These are phyloP conservation scores for Tolypeutes matacus DNA, from an alignment of 2,797 vertebrate genomes.

Conservation along the genomic window DNA sequence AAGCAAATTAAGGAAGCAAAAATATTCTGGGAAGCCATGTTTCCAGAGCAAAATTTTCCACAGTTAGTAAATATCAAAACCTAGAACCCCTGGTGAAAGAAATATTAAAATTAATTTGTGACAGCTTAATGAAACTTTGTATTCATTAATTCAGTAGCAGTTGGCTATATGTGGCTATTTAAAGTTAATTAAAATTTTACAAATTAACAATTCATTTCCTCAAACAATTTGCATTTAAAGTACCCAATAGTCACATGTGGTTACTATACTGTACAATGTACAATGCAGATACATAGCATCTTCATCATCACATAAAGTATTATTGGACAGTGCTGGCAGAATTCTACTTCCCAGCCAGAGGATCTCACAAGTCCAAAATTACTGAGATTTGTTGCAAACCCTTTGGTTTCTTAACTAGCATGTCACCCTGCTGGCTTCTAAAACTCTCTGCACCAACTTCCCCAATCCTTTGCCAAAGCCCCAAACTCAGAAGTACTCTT, in stretches of 20 bases:
- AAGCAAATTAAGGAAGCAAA: slow-evolving; percentile 60
- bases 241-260: neutral
- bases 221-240: neutral
- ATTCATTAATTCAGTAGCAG: neutral
- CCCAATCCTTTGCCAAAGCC: neutral
- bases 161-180: neutral
- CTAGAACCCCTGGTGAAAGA: neutral
- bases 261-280: fast-evolving
- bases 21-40: slow-evolving; percentile 43
- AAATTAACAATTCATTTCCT: neutral
- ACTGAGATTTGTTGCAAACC: neutral
- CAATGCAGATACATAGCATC: neutral
- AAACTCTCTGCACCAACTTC: neutral
- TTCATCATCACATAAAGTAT: neutral
- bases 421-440: neutral
- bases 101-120: neutral
- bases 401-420: neutral
- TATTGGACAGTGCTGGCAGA: neutral
- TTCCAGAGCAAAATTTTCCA: neutral
- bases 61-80: neutral
- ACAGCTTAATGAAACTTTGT: neutral
- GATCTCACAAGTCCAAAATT: neutral
- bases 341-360: neutral
- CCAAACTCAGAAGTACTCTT: neutral
- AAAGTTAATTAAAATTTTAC: neutral